Conservation (phyloP, 2,113 vertebrate genomes). For the Melanocharis versteri region DNA sequence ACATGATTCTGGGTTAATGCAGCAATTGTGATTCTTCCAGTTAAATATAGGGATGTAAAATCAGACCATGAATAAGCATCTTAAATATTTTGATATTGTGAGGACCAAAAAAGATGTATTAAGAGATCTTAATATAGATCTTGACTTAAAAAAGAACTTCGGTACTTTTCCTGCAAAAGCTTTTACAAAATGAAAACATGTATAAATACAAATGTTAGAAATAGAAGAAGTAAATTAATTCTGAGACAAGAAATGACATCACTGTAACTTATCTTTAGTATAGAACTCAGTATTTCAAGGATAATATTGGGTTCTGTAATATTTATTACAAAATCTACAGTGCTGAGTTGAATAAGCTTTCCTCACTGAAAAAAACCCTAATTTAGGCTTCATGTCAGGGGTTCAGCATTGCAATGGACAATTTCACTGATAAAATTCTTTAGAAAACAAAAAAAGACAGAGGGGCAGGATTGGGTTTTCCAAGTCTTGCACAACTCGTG, state of each 20-base stretch:
- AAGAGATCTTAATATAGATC: conserved; percentile 17
- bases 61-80: not conserved
- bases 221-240: not conserved
- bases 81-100: not conserved
- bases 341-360: not conserved
- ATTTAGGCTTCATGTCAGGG: not conserved
- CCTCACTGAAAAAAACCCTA: not conserved
- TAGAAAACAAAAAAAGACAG: not conserved
- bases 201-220: not conserved
- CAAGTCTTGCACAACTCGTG: not conserved
- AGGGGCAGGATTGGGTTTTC: not conserved
- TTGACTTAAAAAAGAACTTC: not conserved
- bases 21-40: not conserved
- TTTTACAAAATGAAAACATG: not conserved
- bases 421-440: not conserved
- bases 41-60: not conserved
- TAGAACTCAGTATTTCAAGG: not conserved
- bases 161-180: not conserved
- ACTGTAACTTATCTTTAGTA: not conserved
- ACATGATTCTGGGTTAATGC: not conserved
- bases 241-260: not conserved
- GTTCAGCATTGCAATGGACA: not conserved
- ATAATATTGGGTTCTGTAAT: not conserved
- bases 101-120: not conserved
- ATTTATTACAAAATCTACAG: not conserved